A percentile compares a stretch with the other conserved stretches of the same genome.
phyloP scores from a whole-genome alignment of 2,797 vertebrate species.

The Fistularia commersonii region DNA sequence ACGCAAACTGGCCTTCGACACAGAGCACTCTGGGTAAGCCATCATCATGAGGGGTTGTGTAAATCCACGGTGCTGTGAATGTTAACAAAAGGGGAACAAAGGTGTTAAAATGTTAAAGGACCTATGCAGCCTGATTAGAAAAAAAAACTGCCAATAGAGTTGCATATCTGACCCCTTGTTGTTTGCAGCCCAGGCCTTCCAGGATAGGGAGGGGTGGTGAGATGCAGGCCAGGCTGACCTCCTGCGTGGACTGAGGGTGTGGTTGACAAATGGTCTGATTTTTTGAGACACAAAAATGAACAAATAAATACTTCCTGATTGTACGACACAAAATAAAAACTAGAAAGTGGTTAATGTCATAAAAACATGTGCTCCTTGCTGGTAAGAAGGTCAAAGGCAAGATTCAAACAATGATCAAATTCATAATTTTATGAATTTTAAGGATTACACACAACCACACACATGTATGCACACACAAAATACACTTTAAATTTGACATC shows the following conservation, averaged over 20 bases:
- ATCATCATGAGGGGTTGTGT: slow-evolving; percentile 33
- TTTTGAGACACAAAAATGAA: neutral
- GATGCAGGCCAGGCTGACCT: slow-evolving; percentile 49
- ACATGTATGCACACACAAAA: too few relatives aligned
- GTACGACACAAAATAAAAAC: too few relatives aligned
- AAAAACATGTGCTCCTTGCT: too few relatives aligned
- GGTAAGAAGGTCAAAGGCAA: too few relatives aligned
- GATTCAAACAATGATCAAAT: too few relatives aligned
- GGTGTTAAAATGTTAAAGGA: neutral
- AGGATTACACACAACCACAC: too few relatives aligned
- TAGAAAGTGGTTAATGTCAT: too few relatives aligned
- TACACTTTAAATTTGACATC: too few relatives aligned
- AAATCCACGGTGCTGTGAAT: slow-evolving; percentile 36
- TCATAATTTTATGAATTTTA: too few relatives aligned
- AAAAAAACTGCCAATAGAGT: neutral
- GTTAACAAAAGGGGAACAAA: too few relatives aligned
- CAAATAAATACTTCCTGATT: neutral
- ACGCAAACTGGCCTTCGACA: slow-evolving; percentile 74
- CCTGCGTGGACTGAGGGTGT: slow-evolving; percentile 3
- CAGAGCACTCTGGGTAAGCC: slow-evolving; percentile 72
- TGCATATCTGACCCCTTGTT: slow-evolving; percentile 32
- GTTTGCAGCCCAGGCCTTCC: slow-evolving; percentile 52
- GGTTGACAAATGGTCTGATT: slow-evolving; percentile 13
- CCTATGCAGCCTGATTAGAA: neutral
- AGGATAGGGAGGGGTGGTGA: slow-evolving; percentile 17